Percentiles rank a stretch among this genome's conserved stretches.
Conservation (phyloP, 2,888 invertebrate species). For the Nomada ruficornis region DNA sequence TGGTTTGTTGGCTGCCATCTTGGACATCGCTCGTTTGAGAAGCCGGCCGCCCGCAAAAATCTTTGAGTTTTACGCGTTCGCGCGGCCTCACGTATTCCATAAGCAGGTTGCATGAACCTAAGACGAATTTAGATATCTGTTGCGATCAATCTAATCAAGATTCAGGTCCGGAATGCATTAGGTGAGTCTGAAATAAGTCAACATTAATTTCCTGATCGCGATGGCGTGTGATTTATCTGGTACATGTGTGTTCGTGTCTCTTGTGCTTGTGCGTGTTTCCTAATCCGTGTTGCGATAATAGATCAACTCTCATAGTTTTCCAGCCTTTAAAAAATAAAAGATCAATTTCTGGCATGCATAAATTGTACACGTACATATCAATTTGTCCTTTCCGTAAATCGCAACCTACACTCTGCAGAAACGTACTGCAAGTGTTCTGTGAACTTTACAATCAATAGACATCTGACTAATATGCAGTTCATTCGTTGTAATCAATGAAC, state of each 20-base stretch:
- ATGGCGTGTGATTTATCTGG: constrained; percentile 78
- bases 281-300: constrained; percentile 54
- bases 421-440: constrained; percentile 25
- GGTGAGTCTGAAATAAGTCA: constrained; percentile 84
- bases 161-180: constrained; percentile 90
- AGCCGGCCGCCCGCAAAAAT: constrained; percentile 87
- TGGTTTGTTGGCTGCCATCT: constrained; percentile 92
- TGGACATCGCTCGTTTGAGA: constrained; percentile 90
- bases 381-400: not conserved
- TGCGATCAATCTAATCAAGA: constrained; percentile 83
- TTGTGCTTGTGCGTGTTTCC: constrained; percentile 70
- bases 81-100: constrained; percentile 75
- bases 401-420: constrained; percentile 21
- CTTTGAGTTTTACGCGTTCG: constrained; percentile 79
- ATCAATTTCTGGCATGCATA: not conserved
- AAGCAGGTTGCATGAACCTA: constrained; percentile 71
- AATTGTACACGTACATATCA: not conserved
- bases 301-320: constrained; percentile 25
- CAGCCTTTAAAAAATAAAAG: not conserved
- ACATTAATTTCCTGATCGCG: constrained; percentile 71
- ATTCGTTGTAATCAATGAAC: constrained; percentile 32
- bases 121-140: constrained; percentile 70
- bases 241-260: constrained; percentile 76
- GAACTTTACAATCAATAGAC: constrained; percentile 55
- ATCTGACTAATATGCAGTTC: constrained; percentile 44